Evolutionary conservation across 2,888 invertebrate species (phyloP).

Genomic region (Eupithecia tripunctaria): DNA sequence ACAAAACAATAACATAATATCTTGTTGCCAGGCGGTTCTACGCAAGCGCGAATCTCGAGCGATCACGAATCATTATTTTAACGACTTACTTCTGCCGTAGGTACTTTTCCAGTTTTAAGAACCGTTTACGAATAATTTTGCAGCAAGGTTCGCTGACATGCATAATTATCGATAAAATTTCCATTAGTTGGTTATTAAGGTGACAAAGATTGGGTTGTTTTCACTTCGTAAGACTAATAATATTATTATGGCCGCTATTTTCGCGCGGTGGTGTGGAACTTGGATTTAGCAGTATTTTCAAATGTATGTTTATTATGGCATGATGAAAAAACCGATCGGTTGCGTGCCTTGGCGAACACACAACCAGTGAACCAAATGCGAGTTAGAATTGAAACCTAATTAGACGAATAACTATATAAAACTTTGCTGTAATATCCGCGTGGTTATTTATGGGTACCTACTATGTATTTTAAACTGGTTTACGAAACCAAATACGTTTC

Average conservation of each 20-base stretch:
- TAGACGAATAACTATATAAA: background rate
- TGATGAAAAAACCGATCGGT: background rate
- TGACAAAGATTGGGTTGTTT: background rate
- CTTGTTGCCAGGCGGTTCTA: slow-evolving; percentile 17
- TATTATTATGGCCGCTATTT: background rate
- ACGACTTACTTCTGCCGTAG: background rate
- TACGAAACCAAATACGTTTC: background rate
- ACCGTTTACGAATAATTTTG: background rate
- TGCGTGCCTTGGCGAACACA: background rate
- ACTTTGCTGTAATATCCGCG: background rate
- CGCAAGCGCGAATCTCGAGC: slow-evolving; percentile 13
- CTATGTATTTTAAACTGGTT: background rate
- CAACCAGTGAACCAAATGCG: background rate
- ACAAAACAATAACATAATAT: slow-evolving; percentile 8
- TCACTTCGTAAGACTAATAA: background rate
- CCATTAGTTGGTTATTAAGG: background rate
- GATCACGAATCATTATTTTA: slow-evolving; percentile 3
- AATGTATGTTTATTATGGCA: background rate
- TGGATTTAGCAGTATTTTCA: background rate
- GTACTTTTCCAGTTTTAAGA: background rate
- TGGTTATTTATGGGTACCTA: background rate
- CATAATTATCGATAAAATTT: background rate
- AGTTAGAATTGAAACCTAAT: background rate
- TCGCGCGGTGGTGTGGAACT: background rate
- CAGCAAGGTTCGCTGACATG: background rate